These are phyloP conservation scores for Gyps fulvus DNA, from an alignment of 2,113 vertebrate genomes.

Conservation along the genomic window DNA sequence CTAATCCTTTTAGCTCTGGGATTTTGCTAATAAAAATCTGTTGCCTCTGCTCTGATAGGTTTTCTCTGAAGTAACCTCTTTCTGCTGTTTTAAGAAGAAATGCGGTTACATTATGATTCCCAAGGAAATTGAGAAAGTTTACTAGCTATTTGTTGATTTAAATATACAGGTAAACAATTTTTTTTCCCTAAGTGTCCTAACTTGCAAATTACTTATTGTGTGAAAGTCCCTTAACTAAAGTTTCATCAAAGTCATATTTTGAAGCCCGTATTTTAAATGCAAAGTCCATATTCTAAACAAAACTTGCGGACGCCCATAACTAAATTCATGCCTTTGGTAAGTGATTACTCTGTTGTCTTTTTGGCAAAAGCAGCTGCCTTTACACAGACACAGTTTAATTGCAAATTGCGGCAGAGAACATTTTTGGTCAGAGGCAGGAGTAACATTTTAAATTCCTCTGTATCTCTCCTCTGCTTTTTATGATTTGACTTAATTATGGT, in stretches of 20 bases:
- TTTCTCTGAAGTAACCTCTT: neutral
- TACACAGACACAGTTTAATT: neutral
- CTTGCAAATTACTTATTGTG: neutral
- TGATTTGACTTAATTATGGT: neutral
- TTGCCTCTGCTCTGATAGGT: neutral
- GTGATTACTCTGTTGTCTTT: fast-evolving
- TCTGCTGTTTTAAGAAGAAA: neutral
- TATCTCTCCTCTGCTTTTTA: neutral
- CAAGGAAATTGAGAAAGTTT: neutral
- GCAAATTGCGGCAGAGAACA: neutral
- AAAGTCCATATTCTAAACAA: neutral
- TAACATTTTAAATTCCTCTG: neutral
- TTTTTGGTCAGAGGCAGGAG: neutral
- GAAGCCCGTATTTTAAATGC: neutral
- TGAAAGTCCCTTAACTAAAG: neutral
- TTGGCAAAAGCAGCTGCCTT: neutral
- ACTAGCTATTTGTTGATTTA: neutral
- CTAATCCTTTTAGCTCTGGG: neutral
- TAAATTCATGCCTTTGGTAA: neutral
- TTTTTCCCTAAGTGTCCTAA: neutral
- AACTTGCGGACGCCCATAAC: neutral
- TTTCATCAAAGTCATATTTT: neutral
- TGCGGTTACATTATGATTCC: neutral
- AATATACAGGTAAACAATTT: neutral
- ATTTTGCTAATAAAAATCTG: neutral